A percentile compares a stretch with the other conserved stretches of the same genome.
phyloP scores from a whole-genome alignment of 2,888 invertebrate genomes.

The Luperina nickerlii region DNA sequence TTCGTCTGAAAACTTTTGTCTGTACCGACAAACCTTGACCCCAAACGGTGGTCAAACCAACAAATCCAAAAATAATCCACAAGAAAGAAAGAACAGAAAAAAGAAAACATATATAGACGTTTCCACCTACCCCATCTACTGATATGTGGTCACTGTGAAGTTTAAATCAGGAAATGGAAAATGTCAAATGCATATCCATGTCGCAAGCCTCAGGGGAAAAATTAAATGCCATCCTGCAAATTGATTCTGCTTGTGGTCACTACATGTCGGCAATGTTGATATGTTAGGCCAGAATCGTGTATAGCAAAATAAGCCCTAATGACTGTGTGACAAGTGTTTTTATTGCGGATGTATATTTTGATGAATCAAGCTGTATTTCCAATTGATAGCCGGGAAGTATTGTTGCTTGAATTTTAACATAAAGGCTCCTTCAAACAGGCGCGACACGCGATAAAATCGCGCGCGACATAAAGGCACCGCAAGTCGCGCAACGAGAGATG shows the following conservation, averaged over 20 bases:
- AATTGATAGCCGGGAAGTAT: background rate
- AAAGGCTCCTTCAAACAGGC: too few species aligned
- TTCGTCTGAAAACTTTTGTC: background rate
- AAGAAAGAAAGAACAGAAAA: too few species aligned
- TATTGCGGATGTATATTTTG: background rate
- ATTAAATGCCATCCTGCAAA: constrained; percentile 67
- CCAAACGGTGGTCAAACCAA: background rate
- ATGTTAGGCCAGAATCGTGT: constrained; percentile 16
- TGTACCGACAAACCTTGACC: background rate
- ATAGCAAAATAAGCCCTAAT: constrained; percentile 28
- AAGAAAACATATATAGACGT: constrained; percentile 8
- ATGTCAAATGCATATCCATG: constrained; percentile 79
- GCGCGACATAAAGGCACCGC: too few species aligned
- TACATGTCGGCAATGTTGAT: constrained; percentile 39
- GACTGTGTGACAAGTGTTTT: background rate
- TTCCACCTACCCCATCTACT: constrained; percentile 39
- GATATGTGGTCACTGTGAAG: constrained; percentile 66
- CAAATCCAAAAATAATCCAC: constrained; percentile 3
- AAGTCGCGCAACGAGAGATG: too few species aligned
- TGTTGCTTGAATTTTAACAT: background rate
- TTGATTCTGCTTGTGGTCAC: constrained; percentile 65
- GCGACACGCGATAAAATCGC: too few species aligned
- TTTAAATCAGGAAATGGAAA: constrained; percentile 83
- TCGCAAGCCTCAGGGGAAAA: constrained; percentile 53
- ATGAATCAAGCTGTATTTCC: constrained; percentile 4